Percentiles rank a stretch among this genome's conserved stretches.
Evolutionary conservation across 2,888 invertebrate species (phyloP).

Genomic region (Erebia palarica): DNA sequence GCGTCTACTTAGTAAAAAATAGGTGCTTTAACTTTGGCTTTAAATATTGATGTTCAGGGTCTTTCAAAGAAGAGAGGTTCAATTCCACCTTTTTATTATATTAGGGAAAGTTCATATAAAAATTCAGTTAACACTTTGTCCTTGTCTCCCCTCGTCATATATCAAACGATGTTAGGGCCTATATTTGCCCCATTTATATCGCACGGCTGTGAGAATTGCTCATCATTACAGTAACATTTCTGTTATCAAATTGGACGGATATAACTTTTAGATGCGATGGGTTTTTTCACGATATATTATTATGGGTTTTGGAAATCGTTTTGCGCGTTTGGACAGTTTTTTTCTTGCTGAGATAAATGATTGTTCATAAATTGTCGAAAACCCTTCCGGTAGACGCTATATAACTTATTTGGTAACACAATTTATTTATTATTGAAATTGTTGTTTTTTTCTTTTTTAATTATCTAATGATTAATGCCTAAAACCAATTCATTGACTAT

Average conservation of each 20-base stretch:
- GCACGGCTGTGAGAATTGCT: slow-evolving; percentile 37
- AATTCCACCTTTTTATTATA: not conserved
- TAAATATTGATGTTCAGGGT: too few species aligned
- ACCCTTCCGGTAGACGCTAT: slow-evolving; percentile 9
- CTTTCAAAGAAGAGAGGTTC: not conserved
- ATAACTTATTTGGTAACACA: not conserved
- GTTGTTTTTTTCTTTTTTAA: not conserved
- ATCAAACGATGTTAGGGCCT: slow-evolving; percentile 32
- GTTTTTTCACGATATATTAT: slow-evolving; percentile 36
- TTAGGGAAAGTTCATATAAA: slow-evolving; percentile 16
- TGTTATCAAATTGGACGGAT: slow-evolving; percentile 39
- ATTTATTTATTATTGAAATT: not conserved
- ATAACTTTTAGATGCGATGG: slow-evolving; percentile 38
- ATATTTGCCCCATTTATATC: slow-evolving; percentile 38
- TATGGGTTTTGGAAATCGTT: slow-evolving; percentile 23
- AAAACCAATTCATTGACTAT: too few species aligned
- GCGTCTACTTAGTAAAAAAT: too few species aligned
- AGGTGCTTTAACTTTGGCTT: too few species aligned
- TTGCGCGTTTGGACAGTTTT: slow-evolving; percentile 23
- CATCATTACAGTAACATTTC: slow-evolving; percentile 37
- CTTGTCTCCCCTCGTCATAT: slow-evolving; percentile 22
- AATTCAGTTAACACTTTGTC: slow-evolving; percentile 22
- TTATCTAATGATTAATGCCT: too few species aligned
- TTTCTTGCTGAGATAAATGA: slow-evolving; percentile 19
- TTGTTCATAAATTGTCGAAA: slow-evolving; percentile 13